Evolutionary conservation across 2,797 vertebrate species (phyloP), one percentile per base, ranked within the genome.

Genomic region (Hoplostethus mediterraneus): DNA sequence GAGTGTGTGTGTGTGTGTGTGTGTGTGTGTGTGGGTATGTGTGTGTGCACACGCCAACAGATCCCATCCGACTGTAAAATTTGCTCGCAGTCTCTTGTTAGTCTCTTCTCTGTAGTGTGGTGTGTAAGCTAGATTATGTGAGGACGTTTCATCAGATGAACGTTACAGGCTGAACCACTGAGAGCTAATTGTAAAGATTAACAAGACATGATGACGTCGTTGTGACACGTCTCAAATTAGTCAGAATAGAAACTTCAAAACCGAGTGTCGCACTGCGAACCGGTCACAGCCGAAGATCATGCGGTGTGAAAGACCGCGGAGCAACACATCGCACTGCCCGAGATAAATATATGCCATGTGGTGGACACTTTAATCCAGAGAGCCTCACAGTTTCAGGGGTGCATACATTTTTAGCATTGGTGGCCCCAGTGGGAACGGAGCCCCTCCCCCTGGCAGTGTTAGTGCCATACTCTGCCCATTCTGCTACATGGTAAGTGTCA

Each of bases 31-130:
- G 58, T 30, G 58, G 31, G 59, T 47, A 49, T 44, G 12, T 52
- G 31, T 36, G 63, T 42, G 11, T 44, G 63, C 77, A 36, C 75
- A 88, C 85, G 81, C 71, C 81, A 85, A 88, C 86, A 81, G 83
- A 90, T 90, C 85, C 82, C 78, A 91, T 91, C 87, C 55, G 12
- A 86, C 89, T 76, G 53, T 86, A 80, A 90, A 88, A 93, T 91
- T 67, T 90, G 87, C 85, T 88, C 42, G 73, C 82, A 38, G 61
- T 78, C 85, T 83, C 87, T 87, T 83, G 87, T 88, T 92, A 82
- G 83, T 63, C 67, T 72, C 75, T 51, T 75, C 74, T 82, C 77
- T 69, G 67, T 65, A 12, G 44, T 11, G 16, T 45, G 57, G 82
- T 85, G 83, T 81, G 71, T 76, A 77, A 86, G 89, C 86, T 81